Percentiles rank a stretch among this genome's conserved stretches.
These are phyloP conservation scores for Nannospalax galili DNA, from an alignment of 2,113 vertebrate species.

Conservation along the genomic window DNA sequence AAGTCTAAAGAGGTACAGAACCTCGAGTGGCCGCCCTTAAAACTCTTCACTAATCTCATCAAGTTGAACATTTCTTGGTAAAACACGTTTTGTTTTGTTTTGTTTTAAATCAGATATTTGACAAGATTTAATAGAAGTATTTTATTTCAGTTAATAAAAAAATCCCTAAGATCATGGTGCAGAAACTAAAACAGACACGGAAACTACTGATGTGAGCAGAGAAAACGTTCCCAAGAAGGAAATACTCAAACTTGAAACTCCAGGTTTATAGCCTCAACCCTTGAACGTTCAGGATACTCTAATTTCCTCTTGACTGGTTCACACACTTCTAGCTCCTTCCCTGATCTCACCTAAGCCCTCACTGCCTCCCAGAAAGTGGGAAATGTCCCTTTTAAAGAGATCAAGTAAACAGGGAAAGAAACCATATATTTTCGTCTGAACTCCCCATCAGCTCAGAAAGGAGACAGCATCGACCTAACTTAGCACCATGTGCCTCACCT, in stretches of 20 bases:
- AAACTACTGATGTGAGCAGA: neutral
- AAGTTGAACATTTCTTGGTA: neutral
- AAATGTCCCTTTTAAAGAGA: conserved; percentile 76
- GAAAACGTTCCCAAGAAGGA: conserved; percentile 22
- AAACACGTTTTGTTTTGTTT: conserved; percentile 1
- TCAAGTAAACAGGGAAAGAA: conserved; percentile 80
- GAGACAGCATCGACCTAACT: conserved; percentile 71
- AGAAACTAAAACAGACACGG: neutral
- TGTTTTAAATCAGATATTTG: neutral
- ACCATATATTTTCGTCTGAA: conserved; percentile 80
- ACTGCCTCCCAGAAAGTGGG: conserved; percentile 77
- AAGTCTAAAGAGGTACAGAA: neutral
- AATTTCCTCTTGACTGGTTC: conserved; percentile 78
- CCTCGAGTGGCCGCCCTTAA: neutral
- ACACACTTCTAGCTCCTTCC: conserved; percentile 81
- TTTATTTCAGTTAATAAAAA: conserved; percentile 47
- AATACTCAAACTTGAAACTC: conserved; percentile 20
- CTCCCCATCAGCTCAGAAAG: conserved; percentile 74
- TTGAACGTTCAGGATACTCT: conserved; percentile 73
- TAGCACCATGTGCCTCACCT: conserved; percentile 69
- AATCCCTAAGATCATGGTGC: neutral
- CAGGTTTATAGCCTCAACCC: neutral
- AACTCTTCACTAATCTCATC: conserved; percentile 42
- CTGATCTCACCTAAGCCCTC: conserved; percentile 75
- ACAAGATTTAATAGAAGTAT: conserved; percentile 16